phyloP scores from a whole-genome alignment of 2,113 vertebrate species.

The Mus pahari region DNA sequence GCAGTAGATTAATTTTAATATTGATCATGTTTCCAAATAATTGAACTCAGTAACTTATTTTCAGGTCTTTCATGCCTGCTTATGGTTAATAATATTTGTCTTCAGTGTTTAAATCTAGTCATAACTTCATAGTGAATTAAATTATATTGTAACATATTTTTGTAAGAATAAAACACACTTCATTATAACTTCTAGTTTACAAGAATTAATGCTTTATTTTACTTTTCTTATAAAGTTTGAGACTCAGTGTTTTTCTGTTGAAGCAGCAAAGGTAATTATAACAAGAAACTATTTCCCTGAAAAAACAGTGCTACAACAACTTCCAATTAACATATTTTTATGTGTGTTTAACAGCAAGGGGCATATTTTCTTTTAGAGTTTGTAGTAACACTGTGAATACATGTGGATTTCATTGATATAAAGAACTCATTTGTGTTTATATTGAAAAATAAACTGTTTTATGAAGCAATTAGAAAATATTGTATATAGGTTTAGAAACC shows the following conservation, averaged over 20 bases:
- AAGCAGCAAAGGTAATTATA: conserved; percentile 67
- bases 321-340: conserved; percentile 65
- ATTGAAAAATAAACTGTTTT: conserved; percentile 32
- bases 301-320: conserved; percentile 39
- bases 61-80: neutral
- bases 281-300: conserved; percentile 61
- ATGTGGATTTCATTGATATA: conserved; percentile 48
- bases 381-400: neutral
- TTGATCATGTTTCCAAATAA: conserved; percentile 68
- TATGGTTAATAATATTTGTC: conserved; percentile 63
- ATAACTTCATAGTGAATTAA: conserved; percentile 47
- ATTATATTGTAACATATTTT: conserved; percentile 66
- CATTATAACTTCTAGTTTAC: conserved; percentile 53
- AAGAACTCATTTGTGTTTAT: neutral
- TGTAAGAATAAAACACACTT: conserved; percentile 52
- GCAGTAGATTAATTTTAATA: conserved; percentile 61
- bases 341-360: conserved; percentile 16
- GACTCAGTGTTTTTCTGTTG: conserved; percentile 50
- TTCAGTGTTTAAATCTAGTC: neutral
- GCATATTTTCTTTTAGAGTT: conserved; percentile 34
- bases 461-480: neutral
- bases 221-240: conserved; percentile 66
- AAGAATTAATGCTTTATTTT: conserved; percentile 66
- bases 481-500: conserved; percentile 15
- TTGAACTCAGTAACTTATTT: conserved; percentile 61